Percentiles rank a stretch among this genome's conserved stretches.
phyloP scores from a whole-genome alignment of 1,140 invertebrate genomes.

The Lordiphosa mommai region DNA sequence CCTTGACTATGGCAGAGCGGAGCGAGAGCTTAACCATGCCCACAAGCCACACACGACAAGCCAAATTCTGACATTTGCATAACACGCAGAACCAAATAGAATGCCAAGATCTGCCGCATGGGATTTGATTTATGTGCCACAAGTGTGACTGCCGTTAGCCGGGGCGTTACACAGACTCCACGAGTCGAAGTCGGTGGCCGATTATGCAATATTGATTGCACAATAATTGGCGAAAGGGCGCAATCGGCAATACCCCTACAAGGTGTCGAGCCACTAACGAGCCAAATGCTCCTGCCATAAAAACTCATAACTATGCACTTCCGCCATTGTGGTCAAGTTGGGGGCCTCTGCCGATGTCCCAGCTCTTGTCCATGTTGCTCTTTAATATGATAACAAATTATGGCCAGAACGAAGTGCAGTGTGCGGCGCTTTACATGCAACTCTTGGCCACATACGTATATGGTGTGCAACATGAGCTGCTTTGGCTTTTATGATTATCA shows the following conservation, averaged over 20 bases:
- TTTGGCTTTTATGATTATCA: slow-evolving; percentile 73
- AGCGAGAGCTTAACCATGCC: slow-evolving; percentile 48
- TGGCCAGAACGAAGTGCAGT: slow-evolving; percentile 51
- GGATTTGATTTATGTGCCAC: slow-evolving; percentile 70
- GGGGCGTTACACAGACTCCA: slow-evolving; percentile 35
- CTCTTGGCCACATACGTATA: slow-evolving; percentile 40
- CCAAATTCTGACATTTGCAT: slow-evolving; percentile 72
- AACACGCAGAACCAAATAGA: slow-evolving; percentile 45
- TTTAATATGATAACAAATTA: slow-evolving; percentile 77
- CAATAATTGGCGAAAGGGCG: slow-evolving; percentile 74
- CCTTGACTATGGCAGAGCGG: slow-evolving; percentile 48
- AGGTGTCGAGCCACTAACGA: slow-evolving; percentile 73
- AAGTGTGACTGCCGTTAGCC: slow-evolving; percentile 73
- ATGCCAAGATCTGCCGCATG: slow-evolving; percentile 18
- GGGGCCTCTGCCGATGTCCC: slow-evolving; percentile 9
- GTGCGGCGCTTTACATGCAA: slow-evolving; percentile 69
- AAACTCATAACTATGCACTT: slow-evolving; percentile 57
- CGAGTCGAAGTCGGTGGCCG: slow-evolving; percentile 27
- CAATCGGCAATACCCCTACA: slow-evolving; percentile 64
- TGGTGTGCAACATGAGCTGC: slow-evolving; percentile 41
- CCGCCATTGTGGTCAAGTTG: slow-evolving; percentile 53
- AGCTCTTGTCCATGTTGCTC: slow-evolving; percentile 59
- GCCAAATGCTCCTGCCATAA: slow-evolving; percentile 69
- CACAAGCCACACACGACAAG: slow-evolving; percentile 70
- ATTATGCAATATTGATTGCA: slow-evolving; percentile 77